Percentiles rank a stretch among this genome's conserved stretches.
Conservation (phyloP, 1,140 invertebrate genomes). For the Lasioglossum baleicum region DNA sequence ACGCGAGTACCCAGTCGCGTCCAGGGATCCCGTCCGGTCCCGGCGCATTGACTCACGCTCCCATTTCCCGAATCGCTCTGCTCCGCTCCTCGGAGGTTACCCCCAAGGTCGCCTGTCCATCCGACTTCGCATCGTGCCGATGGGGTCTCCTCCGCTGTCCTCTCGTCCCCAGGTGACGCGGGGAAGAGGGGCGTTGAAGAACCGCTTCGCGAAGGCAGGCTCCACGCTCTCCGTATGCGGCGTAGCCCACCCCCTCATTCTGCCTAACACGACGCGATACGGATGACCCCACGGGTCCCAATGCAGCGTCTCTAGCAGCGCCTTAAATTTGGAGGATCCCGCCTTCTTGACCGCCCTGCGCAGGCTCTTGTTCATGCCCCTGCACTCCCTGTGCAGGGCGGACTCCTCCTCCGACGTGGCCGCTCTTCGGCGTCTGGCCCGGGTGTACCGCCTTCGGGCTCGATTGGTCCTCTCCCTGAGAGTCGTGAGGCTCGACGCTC, state of each 20-base stretch:
- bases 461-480: background rate
- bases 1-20: no score
- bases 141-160: no score
- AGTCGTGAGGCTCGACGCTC: background rate
- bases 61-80: background rate
- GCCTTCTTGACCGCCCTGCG: no score
- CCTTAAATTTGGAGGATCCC: no score
- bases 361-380: no score
- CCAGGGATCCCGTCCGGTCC: no score
- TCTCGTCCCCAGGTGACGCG: no score
- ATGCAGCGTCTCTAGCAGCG: background rate
- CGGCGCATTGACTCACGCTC: no score
- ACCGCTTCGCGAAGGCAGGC: background rate
- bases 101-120: background rate
- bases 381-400: no score
- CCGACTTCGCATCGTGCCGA: background rate
- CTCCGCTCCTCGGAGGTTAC: no score
- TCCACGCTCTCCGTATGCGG: background rate
- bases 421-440: no score
- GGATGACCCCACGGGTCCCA: background rate
- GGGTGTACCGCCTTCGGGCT: background rate
- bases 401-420: no score
- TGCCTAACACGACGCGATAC: background rate
- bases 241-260: background rate
- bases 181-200: background rate